Base-by-base conservation (phyloP, 2,888 invertebrate species). In the Agrochola litura region DNA sequence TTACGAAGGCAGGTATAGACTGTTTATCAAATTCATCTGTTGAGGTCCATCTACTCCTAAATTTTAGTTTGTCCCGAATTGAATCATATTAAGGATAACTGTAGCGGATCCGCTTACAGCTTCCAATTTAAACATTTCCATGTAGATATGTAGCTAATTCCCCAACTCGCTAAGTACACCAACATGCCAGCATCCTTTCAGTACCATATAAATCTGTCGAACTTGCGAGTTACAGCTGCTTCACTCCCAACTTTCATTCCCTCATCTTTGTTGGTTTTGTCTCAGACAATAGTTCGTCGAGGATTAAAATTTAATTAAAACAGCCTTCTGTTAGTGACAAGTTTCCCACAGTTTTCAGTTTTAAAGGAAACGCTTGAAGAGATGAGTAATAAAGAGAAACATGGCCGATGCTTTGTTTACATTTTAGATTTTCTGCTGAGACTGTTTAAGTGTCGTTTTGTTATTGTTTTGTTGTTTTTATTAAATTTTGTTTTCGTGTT, bases 281-380 rank as follows among this genome's bases (percentile, higher is more conserved):
- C 83, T 70, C 79, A 81, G 81, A 88, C 82, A 87, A 87, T 87
- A 89, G 87, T 89, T 90, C 83, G 85, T 84, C 22, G 77, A 76
- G 88, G 91, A 92, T 92, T 92, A 90, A 88, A 91, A 91, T 91
- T 91, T 91, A 92, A 92, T 91, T 91, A 91, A 84, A 85, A 83
- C 81, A 86, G 77, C 73, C 82, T 79, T 82, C 81, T 84, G 86
- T 71, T 83, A 86, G 77, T 84, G 87, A 82, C 83, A 85, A 89
- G 81, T 86, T 88, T 88, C 86, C 71, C 74, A 77, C 81, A 84
- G 84, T 84, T 86, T 89, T 82, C 72, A 79, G 73, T 82, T 76
- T 80, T 77, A 67, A 86, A 79, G 69, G 72, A 68, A 80, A 67
- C 54, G 65, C 58, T 86, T 49, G 63, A 81, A 82, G 82, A 87